Percentiles rank a stretch among this genome's conserved stretches.
Conservation (phyloP, 2,888 invertebrate genomes). For the Callyntrura guangdongensis region DNA sequence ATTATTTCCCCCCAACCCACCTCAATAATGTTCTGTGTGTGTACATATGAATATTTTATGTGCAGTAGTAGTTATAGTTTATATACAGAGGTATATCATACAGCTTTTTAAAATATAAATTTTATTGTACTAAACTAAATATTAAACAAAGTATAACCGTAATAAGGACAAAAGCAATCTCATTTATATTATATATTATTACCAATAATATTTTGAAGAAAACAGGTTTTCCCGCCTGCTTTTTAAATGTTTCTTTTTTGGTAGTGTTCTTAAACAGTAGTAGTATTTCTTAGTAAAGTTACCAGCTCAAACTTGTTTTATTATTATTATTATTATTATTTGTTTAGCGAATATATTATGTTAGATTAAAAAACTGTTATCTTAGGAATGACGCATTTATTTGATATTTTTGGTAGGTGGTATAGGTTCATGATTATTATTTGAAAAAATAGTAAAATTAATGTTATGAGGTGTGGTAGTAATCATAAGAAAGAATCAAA, state of each 20-base stretch:
- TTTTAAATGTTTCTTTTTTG: conserved; percentile 44
- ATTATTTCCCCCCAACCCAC: conserved; percentile 50
- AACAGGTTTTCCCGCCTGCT: conserved; percentile 42
- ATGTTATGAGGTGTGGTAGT: background rate
- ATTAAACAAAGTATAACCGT: background rate
- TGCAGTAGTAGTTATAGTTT: background rate
- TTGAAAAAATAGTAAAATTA: conserved; percentile 18
- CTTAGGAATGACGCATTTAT: conserved; percentile 53
- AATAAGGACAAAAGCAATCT: conserved; percentile 52
- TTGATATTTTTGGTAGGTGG: conserved; percentile 45
- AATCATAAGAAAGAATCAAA: background rate
- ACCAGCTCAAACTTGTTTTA: conserved; percentile 66
- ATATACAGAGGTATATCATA: background rate
- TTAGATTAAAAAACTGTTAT: conserved; percentile 25
- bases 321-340: background rate
- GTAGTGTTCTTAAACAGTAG: conserved; percentile 64
- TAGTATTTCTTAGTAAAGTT: conserved; percentile 59
- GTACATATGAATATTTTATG: too few species aligned
- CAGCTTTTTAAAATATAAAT: conserved; percentile 13
- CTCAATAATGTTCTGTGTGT: conserved; percentile 61
- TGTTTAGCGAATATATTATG: background rate
- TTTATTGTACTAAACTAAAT: conserved; percentile 13
- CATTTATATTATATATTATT: conserved; percentile 61
- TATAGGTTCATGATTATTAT: background rate
- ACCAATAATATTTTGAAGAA: conserved; percentile 22